Evolutionary conservation across 2,797 vertebrate species (phyloP).

Genomic region (Lindbergichthys nudifrons): DNA sequence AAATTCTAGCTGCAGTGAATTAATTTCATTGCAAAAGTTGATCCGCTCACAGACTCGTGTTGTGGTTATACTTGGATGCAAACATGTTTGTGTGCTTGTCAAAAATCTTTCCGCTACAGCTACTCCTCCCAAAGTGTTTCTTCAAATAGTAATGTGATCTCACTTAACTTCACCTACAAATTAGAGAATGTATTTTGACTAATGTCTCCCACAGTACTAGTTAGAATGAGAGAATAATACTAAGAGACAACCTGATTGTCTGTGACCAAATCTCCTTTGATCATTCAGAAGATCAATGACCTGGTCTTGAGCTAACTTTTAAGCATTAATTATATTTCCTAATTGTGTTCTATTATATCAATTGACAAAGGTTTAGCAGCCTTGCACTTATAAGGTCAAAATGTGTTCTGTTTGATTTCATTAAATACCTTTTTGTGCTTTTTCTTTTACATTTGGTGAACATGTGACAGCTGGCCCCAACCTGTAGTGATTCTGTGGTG

Average conservation of each 20-base stretch:
- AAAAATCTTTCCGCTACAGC: too few species aligned
- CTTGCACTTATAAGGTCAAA: background rate
- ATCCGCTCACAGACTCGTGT: background rate
- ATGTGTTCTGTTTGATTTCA: background rate
- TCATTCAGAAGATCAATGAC: conserved; percentile 35
- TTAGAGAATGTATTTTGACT: background rate
- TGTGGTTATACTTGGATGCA: background rate
- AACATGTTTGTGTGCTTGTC: conserved; percentile 1
- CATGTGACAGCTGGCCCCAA: conserved; percentile 91
- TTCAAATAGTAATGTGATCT: background rate
- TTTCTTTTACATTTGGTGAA: background rate
- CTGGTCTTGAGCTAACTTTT: conserved; percentile 18
- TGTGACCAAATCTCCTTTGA: conserved; percentile 29
- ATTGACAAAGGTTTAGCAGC: conserved; percentile 3
- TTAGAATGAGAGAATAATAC: background rate
- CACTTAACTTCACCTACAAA: background rate
- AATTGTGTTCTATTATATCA: background rate
- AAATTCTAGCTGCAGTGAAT: too few species aligned
- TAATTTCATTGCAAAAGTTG: background rate
- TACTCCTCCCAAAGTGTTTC: background rate
- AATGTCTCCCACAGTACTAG: conserved; percentile 13
- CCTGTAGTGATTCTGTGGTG: conserved; percentile 88
- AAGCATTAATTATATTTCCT: background rate
- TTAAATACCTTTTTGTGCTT: background rate
- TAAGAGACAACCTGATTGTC: conserved; percentile 3